Evolutionary conservation across 2,797 vertebrate genomes (phyloP), one percentile per base, ranked within the genome.

Genomic region (Catostomus latipinnis): DNA sequence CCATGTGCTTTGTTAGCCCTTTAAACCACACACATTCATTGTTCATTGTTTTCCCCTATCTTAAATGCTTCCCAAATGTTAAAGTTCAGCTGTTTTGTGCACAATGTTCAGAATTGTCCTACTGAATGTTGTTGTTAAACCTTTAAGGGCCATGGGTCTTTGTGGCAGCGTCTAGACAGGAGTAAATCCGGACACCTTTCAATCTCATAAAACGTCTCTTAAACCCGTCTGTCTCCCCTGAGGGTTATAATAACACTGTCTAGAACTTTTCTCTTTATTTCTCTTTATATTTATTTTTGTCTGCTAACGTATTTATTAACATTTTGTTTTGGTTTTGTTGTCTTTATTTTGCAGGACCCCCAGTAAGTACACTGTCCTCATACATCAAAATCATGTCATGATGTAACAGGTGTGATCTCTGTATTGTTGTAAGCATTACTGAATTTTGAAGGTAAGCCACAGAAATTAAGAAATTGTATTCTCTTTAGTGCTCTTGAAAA

Each of bases 351-450:
- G 71, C 92, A 94, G 93, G 93, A 82, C 80, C 84, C 80, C 92
- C 93, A 76, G 93, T 94, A 93, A 94, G 93, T 93, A 93, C 81
- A 81, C 63, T 84, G 34, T 66, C 61, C 6, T 67, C 62, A 63
- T 34, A 65, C 62, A 11, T 57, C 34, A 67, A 54, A 54, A 67
- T 54, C 62, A 56, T 18, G 62, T 16, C 52, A 56, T 18, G 52
- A 43, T 34, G 34, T 34, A 16, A n/a, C 73, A 57, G 74, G 61
- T 56, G 66, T 48, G 50, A 54, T 22, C 43, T 46, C n/a, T 56
- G 46, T 61, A 16, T 67, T 54, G 50, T 56, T 60, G 74, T 66
- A 76, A 76, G 74, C 11, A 61, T 57, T 50, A 7, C 22, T 16
- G 46, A 46, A 76, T 1, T 7, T 60, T 48, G 16, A 60, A 1